Base-by-base conservation (phyloP, 2,888 invertebrate genomes). In the Dusona sp. region DNA sequence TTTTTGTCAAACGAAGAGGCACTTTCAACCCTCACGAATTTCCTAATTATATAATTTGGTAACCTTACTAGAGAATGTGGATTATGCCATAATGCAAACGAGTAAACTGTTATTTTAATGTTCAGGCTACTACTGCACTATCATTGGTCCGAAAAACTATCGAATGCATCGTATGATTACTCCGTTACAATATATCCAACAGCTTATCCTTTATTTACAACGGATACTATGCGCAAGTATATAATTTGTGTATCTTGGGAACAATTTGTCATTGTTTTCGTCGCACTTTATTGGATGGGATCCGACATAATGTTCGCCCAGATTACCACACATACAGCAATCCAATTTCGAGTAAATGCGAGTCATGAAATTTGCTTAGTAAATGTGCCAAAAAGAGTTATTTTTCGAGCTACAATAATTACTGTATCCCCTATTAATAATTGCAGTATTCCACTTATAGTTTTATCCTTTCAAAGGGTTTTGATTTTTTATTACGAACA, bases 271-370 rank as follows among this genome's bases (percentile, higher is more conserved):
- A 85, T 84, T 72, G n/a, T 87, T 45, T 79, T 82, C 64, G 86
- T 87, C 13, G 87, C 83, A 33, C 84, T 88, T 42, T 87, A 85
- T 57, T 88, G 88, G 88, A 87, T 88, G 77, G 80, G 80, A 13
- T 87, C 84, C 42, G 88, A 88, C 64, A 85, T 79, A 19, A 78
- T 87, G 13, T 88, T 88, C 74, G 88, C 88, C 45, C 88, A 88
- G 70, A 80, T 88, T 7, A 83, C 88, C 1, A 88, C 88, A 4
- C 88, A 88, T n/a, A 70, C 79, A 25, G 84, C 86, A 7, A 84
- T 88, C n/a, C 86, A 88, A 79, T 88, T 86, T 74, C 79, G 86
- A 48, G 88, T 88, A 84, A 77, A 74, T 38, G 54, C 45, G 25
- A n/a, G 22, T 54, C 29, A 67, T 22, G 19, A 11, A 54, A 57